These are phyloP conservation scores for Amblyopsis rosae DNA, from an alignment of 2,113 vertebrate species.

Conservation along the genomic window DNA sequence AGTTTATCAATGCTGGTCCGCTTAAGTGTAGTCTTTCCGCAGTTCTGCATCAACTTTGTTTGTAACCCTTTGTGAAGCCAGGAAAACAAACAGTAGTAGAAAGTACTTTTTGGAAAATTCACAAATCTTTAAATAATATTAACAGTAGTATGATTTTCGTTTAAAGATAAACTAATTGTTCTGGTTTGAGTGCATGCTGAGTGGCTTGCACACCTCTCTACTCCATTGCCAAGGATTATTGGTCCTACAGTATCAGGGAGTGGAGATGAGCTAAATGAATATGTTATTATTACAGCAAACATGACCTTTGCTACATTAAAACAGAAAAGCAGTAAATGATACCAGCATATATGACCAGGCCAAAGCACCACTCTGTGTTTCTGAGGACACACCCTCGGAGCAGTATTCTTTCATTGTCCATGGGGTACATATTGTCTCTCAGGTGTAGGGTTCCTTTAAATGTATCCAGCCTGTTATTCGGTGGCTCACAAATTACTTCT, in stretches of 20 bases:
- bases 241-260: too few relatives aligned
- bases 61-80: constrained; percentile 83
- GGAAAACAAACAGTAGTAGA: background rate
- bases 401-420: constrained; percentile 93
- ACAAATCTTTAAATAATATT: background rate
- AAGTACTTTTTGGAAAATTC: too few relatives aligned
- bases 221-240: too few relatives aligned
- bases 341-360: constrained; percentile 95
- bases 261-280: too few relatives aligned
- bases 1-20: constrained; percentile 93
- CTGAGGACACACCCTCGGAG: constrained; percentile 91
- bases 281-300: background rate
- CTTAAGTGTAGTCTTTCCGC: constrained; percentile 93
- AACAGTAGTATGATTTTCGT: too few relatives aligned
- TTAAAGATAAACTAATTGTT: too few relatives aligned
- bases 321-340: constrained; percentile 24
- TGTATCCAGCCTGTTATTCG: constrained; percentile 95
- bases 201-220: too few relatives aligned
- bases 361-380: constrained; percentile 94
- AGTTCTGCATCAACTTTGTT: constrained; percentile 98
- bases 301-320: background rate
- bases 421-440: constrained; percentile 83
- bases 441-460: constrained; percentile 88
- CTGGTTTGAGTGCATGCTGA: too few relatives aligned
- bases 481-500: constrained; percentile 91